phyloP scores from a whole-genome alignment of 2,113 vertebrate genomes.

The Isurus oxyrinchus region DNA sequence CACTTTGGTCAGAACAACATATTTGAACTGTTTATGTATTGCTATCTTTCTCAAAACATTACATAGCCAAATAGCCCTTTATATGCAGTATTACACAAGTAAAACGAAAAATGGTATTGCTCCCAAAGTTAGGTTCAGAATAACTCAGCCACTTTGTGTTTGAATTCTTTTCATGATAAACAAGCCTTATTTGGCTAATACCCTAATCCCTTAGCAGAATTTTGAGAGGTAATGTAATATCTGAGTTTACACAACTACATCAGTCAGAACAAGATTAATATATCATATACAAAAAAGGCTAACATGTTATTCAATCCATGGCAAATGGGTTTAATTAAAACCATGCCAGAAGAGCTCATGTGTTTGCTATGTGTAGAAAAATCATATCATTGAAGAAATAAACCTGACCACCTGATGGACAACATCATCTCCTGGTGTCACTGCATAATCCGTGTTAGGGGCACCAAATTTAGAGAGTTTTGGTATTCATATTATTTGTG shows the following conservation, averaged over 20 bases:
- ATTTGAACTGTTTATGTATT: neutral
- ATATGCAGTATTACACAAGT: neutral
- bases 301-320: neutral
- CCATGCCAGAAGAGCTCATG: neutral
- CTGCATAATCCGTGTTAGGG: neutral
- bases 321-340: neutral
- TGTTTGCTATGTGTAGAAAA: neutral
- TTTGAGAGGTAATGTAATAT: neutral
- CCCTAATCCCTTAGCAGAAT: neutral
- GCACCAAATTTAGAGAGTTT: neutral
- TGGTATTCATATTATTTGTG: neutral
- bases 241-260: neutral
- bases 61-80: neutral
- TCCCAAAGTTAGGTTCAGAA: neutral
- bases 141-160: neutral
- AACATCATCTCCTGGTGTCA: neutral
- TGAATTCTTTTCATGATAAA: neutral
- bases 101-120: neutral
- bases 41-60: neutral
- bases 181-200: neutral
- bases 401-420: neutral
- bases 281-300: neutral
- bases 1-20: neutral
- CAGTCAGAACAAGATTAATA: neutral
- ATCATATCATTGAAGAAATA: neutral